Evolutionary conservation across 2,888 invertebrate species (phyloP).

Genomic region (Cloeon dipterum): DNA sequence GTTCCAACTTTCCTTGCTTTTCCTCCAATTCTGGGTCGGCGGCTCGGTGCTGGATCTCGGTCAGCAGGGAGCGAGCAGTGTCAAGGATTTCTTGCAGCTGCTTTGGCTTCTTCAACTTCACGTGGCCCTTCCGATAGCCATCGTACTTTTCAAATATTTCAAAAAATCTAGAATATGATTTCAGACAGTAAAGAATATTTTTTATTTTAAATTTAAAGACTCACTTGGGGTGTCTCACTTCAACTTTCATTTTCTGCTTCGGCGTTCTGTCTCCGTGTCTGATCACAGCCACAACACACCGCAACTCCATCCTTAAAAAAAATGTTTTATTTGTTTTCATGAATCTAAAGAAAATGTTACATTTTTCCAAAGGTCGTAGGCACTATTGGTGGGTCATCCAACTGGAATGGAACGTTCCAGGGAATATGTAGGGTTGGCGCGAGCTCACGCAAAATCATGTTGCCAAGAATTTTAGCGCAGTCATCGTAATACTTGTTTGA

Average conservation of each 20-base stretch:
- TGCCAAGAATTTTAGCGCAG: constrained; percentile 93
- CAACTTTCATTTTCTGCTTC: constrained; percentile 99
- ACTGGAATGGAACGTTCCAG: constrained; percentile 89
- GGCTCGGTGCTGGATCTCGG: constrained; percentile 70
- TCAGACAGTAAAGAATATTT: too few relatives aligned
- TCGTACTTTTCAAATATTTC: constrained; percentile 96
- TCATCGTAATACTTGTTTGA: constrained; percentile 99
- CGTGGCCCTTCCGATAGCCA: constrained; percentile 84
- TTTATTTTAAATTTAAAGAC: too few relatives aligned
- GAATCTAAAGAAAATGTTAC: constrained; percentile 22
- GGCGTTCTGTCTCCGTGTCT: constrained; percentile 97
- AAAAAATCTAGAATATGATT: constrained; percentile 51
- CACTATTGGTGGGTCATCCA: constrained; percentile 96
- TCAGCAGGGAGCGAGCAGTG: constrained; percentile 71
- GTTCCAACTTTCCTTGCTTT: constrained; percentile 89
- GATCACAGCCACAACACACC: constrained; percentile 94
- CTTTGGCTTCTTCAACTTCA: constrained; percentile 91
- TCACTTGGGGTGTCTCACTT: constrained; percentile 85
- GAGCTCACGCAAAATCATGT: constrained; percentile 86
- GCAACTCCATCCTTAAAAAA: constrained; percentile 40
- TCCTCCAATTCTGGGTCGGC: constrained; percentile 87
- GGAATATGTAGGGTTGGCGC: constrained; percentile 93
- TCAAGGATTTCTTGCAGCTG: constrained; percentile 95
- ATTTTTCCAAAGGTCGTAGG: constrained; percentile 98
- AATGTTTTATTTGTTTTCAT: background rate